Conservation (phyloP, 2,797 vertebrate species). For the Catostomus latipinnis region DNA sequence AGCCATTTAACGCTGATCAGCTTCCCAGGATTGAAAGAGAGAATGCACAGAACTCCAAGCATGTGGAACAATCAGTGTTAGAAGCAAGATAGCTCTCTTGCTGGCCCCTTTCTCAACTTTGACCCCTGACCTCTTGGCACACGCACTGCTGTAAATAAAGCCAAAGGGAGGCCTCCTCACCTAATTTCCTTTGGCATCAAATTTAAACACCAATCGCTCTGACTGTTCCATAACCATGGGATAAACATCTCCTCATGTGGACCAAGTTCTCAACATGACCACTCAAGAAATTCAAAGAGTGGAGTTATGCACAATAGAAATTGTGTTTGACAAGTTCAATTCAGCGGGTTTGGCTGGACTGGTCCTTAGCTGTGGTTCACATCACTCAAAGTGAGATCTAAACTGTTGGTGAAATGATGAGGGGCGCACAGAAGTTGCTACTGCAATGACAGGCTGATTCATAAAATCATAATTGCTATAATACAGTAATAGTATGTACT, state of each 20-base stretch:
- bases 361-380: slow-evolving; percentile 78
- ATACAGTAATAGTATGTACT: slow-evolving; percentile 7
- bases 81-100: slow-evolving; percentile 70
- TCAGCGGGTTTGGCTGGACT: slow-evolving; percentile 79
- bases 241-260: slow-evolving; percentile 78
- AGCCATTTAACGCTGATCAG: slow-evolving; percentile 17
- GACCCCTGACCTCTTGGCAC: slow-evolving; percentile 82
- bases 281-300: slow-evolving; percentile 67
- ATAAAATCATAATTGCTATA: slow-evolving; percentile 7
- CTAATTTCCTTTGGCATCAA: slow-evolving; percentile 79
- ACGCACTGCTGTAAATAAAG: slow-evolving; percentile 86
- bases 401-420: slow-evolving; percentile 55
- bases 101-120: slow-evolving; percentile 85
- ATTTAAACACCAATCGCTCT: slow-evolving; percentile 73
- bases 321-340: slow-evolving; percentile 86
- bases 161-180: slow-evolving; percentile 79
- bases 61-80: slow-evolving; percentile 55
- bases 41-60: slow-evolving; percentile 73
- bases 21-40: slow-evolving; percentile 45
- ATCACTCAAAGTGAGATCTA: slow-evolving; percentile 58
- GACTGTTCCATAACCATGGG: slow-evolving; percentile 74
- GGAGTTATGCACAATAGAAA: slow-evolving; percentile 81
- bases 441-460: not conserved
- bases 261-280: slow-evolving; percentile 81
- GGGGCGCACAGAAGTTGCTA: not conserved